Evolutionary conservation across 2,113 vertebrate genomes (phyloP), one percentile per base, ranked within the genome.

Genomic region (Columbina picui): DNA sequence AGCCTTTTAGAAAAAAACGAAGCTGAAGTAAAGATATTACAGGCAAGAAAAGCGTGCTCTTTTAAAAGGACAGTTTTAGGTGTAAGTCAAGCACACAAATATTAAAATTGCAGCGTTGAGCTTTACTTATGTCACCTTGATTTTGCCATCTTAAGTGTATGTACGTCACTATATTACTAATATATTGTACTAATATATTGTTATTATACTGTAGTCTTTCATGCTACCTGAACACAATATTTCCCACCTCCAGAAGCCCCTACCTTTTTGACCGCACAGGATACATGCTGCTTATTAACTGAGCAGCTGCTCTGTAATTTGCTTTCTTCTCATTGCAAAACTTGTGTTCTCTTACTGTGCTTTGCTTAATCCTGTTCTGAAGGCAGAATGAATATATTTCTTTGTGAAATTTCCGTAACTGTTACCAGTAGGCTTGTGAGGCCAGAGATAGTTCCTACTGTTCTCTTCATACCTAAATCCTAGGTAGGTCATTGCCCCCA

Each of bases 241-340:
- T 64, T 7, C 2, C 22, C 3, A 21, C 17, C 21, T 36, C 0
- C 9, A 38, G 60, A 71, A 82, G 52, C 12, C 56, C n/a, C 7
- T 32, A 2, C 29, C 17, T 74, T 57, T 81, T 39, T 49, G 21
- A 49, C 32, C 4, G 4, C 23, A 16, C 20, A 12, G 47, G 34
- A 36, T 75, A 30, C 7, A 2, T 60, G 56, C 59, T 68, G 41
- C 65, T 93, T 34, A 7, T 4, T 67, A 52, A 71, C 67, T 30
- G 47, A 91, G 69, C 77, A 89, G n/a, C 73, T 91, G n/a, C 69
- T 84, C 38, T 55, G 60, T 77, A 74, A 50, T 92, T 95, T 59
- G 55, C 63, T 89, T 91, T 50, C 59, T 84, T 83, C 41, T 77
- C 7, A 0, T 93, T 95, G 80, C 21, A 7, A 84, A 87, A 83